phyloP scores from a whole-genome alignment of 2,888 invertebrate genomes.

The Epinotia bilunana region DNA sequence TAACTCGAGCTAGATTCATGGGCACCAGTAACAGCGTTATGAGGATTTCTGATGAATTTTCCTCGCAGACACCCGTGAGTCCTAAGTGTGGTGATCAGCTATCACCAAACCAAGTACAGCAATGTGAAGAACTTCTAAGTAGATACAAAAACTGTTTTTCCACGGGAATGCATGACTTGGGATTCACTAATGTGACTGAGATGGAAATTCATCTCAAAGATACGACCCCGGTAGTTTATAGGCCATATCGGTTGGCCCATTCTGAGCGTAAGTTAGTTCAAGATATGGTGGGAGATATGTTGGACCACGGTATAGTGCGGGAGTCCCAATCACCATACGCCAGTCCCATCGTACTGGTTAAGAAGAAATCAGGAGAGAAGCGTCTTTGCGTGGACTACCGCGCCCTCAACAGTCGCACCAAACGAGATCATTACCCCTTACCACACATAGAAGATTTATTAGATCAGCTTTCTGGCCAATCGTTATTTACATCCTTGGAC shows the following conservation, averaged over 20 bases:
- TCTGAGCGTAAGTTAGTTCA: conserved; percentile 37
- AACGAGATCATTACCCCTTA: conserved; percentile 48
- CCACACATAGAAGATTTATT: conserved; percentile 56
- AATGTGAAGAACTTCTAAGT: no score
- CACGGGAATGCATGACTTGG: not conserved
- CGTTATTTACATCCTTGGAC: conserved; percentile 50
- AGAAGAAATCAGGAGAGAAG: conserved; percentile 35
- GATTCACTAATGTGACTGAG: no score
- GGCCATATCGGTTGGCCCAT: no score
- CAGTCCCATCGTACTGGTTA: conserved; percentile 40
- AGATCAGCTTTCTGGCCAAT: conserved; percentile 51
- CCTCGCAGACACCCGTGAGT: no score
- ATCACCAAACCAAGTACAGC: no score
- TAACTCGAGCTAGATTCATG: no score
- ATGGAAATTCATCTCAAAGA: no score
- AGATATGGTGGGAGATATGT: conserved; percentile 45
- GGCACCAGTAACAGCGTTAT: no score
- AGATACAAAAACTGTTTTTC: no score
- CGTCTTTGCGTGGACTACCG: conserved; percentile 47
- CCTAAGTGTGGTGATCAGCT: no score
- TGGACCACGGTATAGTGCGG: conserved; percentile 44
- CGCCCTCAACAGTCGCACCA: conserved; percentile 46
- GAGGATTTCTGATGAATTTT: no score
- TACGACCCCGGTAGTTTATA: no score
- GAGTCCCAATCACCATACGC: conserved; percentile 45